Evolutionary conservation across 2,888 invertebrate genomes (phyloP).

Genomic region (Isoperla grammatica): DNA sequence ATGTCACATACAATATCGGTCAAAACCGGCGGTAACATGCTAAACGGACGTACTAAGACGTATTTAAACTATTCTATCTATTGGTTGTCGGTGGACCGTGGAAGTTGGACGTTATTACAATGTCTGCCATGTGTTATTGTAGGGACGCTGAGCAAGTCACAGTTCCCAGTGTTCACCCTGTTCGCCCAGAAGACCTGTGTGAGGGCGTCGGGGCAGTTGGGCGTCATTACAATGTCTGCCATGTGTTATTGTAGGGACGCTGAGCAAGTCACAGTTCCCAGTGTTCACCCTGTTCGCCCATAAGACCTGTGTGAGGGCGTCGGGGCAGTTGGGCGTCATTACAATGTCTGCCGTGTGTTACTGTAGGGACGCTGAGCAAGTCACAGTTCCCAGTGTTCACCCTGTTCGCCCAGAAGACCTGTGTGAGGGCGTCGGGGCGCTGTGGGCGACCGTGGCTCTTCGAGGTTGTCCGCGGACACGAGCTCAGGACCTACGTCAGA

Average conservation of each 20-base stretch:
- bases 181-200: conserved; percentile 41
- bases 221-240: too few relatives aligned
- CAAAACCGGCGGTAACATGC: too few relatives aligned
- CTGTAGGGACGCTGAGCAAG: conserved; percentile 38
- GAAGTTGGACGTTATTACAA: too few relatives aligned
- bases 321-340: conserved; percentile 40
- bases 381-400: conserved; percentile 43
- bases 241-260: conserved; percentile 35
- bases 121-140: conserved; percentile 23
- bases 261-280: conserved; percentile 41
- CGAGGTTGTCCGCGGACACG: conserved; percentile 40
- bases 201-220: too few relatives aligned
- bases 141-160: conserved; percentile 39
- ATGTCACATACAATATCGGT: too few relatives aligned
- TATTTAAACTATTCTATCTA: too few relatives aligned
- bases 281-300: conserved; percentile 42
- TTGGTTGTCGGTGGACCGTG: too few relatives aligned
- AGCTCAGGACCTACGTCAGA: conserved; percentile 36
- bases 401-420: conserved; percentile 40
- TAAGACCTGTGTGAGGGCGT: conserved; percentile 38
- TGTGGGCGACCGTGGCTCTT: conserved; percentile 42
- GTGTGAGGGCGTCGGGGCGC: conserved; percentile 36
- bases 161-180: conserved; percentile 42
- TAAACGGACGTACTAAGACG: too few relatives aligned
- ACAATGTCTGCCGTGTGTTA: conserved; percentile 19